A percentile compares a stretch with the other conserved stretches of the same genome.
Conservation (phyloP, 2,113 vertebrate species). For the Nasalis larvatus region DNA sequence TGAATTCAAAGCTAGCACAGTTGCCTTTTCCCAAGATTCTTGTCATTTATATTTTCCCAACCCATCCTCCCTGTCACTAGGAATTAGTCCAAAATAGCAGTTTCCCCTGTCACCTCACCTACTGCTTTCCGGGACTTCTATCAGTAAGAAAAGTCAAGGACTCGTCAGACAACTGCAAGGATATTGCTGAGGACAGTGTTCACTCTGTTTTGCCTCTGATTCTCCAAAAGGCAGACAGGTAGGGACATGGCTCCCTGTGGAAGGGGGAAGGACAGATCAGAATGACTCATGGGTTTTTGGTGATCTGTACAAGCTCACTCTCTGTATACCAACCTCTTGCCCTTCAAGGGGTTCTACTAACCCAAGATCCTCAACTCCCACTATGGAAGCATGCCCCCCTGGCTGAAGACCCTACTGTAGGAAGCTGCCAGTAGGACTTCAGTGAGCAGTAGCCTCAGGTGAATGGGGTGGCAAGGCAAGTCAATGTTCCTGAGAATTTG, state of each 20-base stretch:
- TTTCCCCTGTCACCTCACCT: constrained; percentile 43
- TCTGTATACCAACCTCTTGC: not conserved
- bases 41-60: constrained; percentile 54
- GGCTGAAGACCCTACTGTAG: not conserved
- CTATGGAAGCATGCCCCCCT: not conserved
- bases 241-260: not conserved
- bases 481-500: not conserved
- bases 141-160: constrained; percentile 30
- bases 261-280: not conserved
- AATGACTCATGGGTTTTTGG: not conserved
- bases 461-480: not conserved
- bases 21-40: constrained; percentile 37
- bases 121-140: constrained; percentile 40
- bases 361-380: not conserved
- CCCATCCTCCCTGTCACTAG: constrained; percentile 52
- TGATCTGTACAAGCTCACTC: not conserved
- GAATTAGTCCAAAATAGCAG: constrained; percentile 61
- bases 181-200: not conserved
- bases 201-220: not conserved
- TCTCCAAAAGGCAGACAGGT: not conserved
- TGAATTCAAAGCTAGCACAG: constrained; percentile 1
- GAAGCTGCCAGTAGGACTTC: not conserved
- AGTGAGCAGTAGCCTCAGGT: not conserved
- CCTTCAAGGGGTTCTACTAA: not conserved
- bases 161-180: not conserved